Conservation (phyloP, 1,140 invertebrate genomes). For the Solenopsis fugax region DNA sequence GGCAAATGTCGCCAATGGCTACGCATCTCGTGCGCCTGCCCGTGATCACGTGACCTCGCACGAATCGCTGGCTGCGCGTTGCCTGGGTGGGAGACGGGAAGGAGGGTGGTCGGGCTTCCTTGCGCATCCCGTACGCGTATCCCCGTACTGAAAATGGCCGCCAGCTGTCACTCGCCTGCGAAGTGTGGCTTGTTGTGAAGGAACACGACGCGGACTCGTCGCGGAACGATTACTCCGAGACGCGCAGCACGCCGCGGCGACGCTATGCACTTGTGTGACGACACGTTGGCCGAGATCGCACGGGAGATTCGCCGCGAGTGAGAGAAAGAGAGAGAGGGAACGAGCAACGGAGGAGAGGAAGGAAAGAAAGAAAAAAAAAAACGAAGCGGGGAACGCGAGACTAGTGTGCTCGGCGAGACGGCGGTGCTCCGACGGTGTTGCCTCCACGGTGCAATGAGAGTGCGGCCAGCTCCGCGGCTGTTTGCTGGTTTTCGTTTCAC, state of each 20-base stretch:
- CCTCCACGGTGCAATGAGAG: conserved; percentile 79
- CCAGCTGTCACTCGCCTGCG: conserved; percentile 81
- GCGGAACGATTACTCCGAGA: conserved; percentile 10
- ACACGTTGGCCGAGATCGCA: conserved; percentile 59
- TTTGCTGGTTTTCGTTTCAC: conserved; percentile 77
- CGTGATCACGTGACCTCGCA: conserved; percentile 63
- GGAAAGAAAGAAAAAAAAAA: neutral
- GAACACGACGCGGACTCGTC: conserved; percentile 60
- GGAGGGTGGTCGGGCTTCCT: conserved; percentile 64
- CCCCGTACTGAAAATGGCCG: conserved; percentile 82
- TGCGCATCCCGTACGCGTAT: conserved; percentile 80
- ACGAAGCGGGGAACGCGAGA: conserved; percentile 24
- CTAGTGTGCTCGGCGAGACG: conserved; percentile 19
- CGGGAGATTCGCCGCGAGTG: conserved; percentile 16
- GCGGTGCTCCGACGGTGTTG: conserved; percentile 1
- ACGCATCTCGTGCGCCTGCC: neutral
- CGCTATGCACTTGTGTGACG: conserved; percentile 78
- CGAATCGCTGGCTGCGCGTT: conserved; percentile 69
- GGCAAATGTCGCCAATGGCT: conserved; percentile 37
- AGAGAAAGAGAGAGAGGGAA: neutral
- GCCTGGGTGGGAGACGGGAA: neutral
- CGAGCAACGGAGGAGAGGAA: no score
- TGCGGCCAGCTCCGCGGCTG: conserved; percentile 70
- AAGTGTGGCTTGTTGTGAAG: conserved; percentile 77
- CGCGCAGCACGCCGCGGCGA: conserved; percentile 1